A percentile compares a stretch with the other conserved stretches of the same genome.
Conservation (phyloP, 1,140 invertebrate species). For the Drosophila parvula region DNA sequence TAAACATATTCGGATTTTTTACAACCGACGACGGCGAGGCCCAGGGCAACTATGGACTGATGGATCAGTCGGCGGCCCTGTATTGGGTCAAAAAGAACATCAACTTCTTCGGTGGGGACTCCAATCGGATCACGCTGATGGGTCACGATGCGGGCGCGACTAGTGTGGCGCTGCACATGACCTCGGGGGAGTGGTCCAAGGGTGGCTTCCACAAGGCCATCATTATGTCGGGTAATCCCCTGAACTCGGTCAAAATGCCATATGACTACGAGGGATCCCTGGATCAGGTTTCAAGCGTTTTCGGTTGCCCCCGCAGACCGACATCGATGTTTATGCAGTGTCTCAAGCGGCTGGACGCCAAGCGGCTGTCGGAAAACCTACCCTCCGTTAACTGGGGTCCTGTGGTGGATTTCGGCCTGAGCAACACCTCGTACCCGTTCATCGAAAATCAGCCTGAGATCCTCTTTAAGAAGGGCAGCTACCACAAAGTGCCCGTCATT, state of each 20-base stretch:
- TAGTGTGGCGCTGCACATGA: conserved; percentile 89
- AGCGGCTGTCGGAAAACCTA: conserved; percentile 86
- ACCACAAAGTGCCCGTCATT: conserved; percentile 88
- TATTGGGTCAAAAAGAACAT: conserved; percentile 95
- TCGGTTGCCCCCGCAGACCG: conserved; percentile 88
- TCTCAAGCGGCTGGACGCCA: conserved; percentile 86
- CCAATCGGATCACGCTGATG: conserved; percentile 93
- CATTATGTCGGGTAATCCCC: conserved; percentile 90
- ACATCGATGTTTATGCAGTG: conserved; percentile 88
- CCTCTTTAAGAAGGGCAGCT: conserved; percentile 86
- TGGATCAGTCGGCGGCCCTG: conserved; percentile 95
- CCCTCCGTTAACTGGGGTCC: conserved; percentile 90
- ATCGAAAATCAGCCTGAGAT: conserved; percentile 87
- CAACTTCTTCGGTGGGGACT: conserved; percentile 92
- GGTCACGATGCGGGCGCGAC: conserved; percentile 93
- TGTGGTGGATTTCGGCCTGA: conserved; percentile 89
- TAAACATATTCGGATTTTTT: conserved; percentile 96
- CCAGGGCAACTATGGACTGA: conserved; percentile 95
- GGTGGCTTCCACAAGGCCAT: conserved; percentile 88
- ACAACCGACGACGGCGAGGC: conserved; percentile 92
- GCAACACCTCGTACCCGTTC: conserved; percentile 88
- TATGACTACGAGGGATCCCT: conserved; percentile 85
- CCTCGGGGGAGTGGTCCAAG: conserved; percentile 86
- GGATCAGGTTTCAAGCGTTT: conserved; percentile 87
- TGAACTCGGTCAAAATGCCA: conserved; percentile 86